These are phyloP conservation scores for Oryzaephilus surinamensis DNA, from an alignment of 1,140 invertebrate species.

Conservation along the genomic window DNA sequence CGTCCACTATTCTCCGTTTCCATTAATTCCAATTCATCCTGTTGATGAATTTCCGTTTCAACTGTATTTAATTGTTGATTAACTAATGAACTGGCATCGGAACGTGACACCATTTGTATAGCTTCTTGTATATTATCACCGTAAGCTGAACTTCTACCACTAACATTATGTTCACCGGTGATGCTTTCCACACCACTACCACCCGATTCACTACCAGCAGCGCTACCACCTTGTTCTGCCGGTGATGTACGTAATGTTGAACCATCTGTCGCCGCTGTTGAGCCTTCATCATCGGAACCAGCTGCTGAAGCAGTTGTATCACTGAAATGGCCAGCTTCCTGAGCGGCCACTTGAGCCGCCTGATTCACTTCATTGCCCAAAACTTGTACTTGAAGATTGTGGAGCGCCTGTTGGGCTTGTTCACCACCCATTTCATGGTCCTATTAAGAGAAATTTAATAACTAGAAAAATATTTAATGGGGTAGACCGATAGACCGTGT, in stretches of 20 bases:
- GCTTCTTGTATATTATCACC: slow-evolving; percentile 45
- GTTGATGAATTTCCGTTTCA: slow-evolving; percentile 18
- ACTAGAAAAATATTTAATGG: too few species aligned
- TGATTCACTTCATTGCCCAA: slow-evolving; percentile 13
- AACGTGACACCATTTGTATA: slow-evolving; percentile 33
- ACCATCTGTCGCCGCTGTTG: slow-evolving; percentile 84
- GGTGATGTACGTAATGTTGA: slow-evolving; percentile 84
- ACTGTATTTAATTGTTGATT: slow-evolving; percentile 12
- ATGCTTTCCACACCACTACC: slow-evolving; percentile 85
- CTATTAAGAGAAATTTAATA: too few species aligned
- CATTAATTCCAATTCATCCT: slow-evolving; percentile 35
- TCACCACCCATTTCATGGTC: slow-evolving; percentile 22
- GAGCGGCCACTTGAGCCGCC: slow-evolving; percentile 15
- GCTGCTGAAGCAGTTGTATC: slow-evolving; percentile 73
- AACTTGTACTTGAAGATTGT: slow-evolving; percentile 18
- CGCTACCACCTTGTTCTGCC: slow-evolving; percentile 68
- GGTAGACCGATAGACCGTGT: too few species aligned
- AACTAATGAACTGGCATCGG: slow-evolving; percentile 47
- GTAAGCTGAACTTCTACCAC: slow-evolving; percentile 81
- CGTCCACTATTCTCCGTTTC: slow-evolving; percentile 42
- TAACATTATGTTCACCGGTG: slow-evolving; percentile 72
- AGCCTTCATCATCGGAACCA: slow-evolving; percentile 90
- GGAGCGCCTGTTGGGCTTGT: slow-evolving; percentile 10
- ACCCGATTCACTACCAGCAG: slow-evolving; percentile 71
- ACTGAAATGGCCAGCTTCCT: slow-evolving; percentile 52